Evolutionary conservation across 2,888 invertebrate genomes (phyloP).

Genomic region (Coecobrya sp.): DNA sequence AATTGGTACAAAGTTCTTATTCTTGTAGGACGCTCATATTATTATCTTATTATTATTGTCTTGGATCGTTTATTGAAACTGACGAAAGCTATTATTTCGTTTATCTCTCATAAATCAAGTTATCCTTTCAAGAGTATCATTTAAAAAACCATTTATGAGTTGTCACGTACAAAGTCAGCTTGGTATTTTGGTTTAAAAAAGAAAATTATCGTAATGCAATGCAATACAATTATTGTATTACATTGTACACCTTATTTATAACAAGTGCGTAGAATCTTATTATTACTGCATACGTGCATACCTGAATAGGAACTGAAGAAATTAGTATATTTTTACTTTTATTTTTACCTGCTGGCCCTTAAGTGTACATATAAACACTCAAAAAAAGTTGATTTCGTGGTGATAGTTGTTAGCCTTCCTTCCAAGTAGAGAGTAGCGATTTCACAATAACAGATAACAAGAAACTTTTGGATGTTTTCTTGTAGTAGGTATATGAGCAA

Average conservation of each 20-base stretch:
- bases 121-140: conserved; percentile 26
- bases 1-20: background rate
- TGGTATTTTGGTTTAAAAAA: conserved; percentile 7
- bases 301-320: conserved; percentile 7
- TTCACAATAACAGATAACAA: conserved; percentile 21
- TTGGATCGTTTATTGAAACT: background rate
- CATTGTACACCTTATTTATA: background rate
- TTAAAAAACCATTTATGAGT: conserved; percentile 41
- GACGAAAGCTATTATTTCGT: conserved; percentile 36
- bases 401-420: conserved; percentile 59
- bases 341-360: background rate
- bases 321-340: background rate
- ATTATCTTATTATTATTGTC: background rate
- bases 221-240: background rate
- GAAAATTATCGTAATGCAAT: conserved; percentile 33
- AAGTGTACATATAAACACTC: conserved; percentile 1
- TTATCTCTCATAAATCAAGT: conserved; percentile 54
- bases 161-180: conserved; percentile 45
- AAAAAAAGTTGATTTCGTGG: conserved; percentile 39
- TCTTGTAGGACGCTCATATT: background rate
- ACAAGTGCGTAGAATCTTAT: background rate
- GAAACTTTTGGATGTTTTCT: background rate
- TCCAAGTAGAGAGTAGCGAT: conserved; percentile 45
- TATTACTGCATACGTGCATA: background rate
- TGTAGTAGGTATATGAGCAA: background rate